phyloP scores from a whole-genome alignment of 2,113 vertebrate genomes.

The Pelmatolapia mariae region DNA sequence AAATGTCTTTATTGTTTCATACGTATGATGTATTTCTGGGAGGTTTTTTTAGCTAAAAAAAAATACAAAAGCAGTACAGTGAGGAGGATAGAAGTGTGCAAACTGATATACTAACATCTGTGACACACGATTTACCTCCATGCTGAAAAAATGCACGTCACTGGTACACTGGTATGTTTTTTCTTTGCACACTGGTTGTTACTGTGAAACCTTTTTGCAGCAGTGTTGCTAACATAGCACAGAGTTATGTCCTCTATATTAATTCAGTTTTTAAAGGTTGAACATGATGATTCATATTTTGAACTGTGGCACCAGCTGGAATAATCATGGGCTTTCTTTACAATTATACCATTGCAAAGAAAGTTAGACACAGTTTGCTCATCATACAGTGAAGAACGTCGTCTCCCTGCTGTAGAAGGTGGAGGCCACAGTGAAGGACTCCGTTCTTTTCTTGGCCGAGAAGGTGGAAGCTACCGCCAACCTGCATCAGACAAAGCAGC shows the following conservation, averaged over 20 bases:
- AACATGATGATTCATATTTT: not conserved
- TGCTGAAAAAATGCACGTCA: not conserved
- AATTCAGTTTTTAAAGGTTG: not conserved
- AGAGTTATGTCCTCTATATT: not conserved
- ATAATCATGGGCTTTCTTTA: not conserved
- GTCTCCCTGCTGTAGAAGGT: not conserved
- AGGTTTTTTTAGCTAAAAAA: not conserved
- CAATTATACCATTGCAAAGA: not conserved
- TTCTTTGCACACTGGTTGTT: not conserved
- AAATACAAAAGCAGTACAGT: not conserved
- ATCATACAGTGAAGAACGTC: not conserved
- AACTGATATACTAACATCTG: not conserved
- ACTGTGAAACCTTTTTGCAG: not conserved
- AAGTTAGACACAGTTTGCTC: not conserved
- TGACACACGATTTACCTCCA: not conserved
- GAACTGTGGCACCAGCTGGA: not conserved
- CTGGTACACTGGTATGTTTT: not conserved
- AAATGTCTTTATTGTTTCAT: not conserved
- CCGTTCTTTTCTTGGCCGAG: not conserved
- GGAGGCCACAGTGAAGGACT: conserved; percentile 37
- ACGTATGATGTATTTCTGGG: not conserved
- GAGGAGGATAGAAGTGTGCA: not conserved
- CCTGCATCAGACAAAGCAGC: not conserved
- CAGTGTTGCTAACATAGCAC: not conserved
- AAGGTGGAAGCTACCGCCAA: not conserved